A percentile compares a stretch with the other conserved stretches of the same genome.
phyloP scores from a whole-genome alignment of 2,888 invertebrate genomes.

The Dusona sp. region DNA sequence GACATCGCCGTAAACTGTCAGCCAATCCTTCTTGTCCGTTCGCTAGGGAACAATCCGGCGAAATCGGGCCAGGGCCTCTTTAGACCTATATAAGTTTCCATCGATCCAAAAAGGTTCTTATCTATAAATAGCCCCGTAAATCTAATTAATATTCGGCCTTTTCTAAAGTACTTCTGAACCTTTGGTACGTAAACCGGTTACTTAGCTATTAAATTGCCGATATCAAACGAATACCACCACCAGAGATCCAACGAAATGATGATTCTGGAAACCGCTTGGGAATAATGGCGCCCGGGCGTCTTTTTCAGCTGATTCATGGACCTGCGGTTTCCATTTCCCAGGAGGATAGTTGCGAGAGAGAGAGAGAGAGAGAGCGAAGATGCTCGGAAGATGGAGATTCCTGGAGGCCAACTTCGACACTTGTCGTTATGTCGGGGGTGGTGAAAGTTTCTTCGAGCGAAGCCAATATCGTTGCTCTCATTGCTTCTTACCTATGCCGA shows the following conservation, averaged over 20 bases:
- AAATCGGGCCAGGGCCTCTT: background rate
- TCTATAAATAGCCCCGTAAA: background rate
- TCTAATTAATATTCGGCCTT: background rate
- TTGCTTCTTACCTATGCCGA: slow-evolving; percentile 32
- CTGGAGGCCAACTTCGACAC: slow-evolving; percentile 67
- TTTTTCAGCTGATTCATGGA: slow-evolving; percentile 61
- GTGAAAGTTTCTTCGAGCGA: slow-evolving; percentile 73
- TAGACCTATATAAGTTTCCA: background rate
- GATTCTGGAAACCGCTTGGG: slow-evolving; percentile 34
- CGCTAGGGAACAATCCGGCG: background rate
- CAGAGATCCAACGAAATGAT: slow-evolving; percentile 1
- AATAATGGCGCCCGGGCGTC: slow-evolving; percentile 68
- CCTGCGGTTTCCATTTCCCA: slow-evolving; percentile 31
- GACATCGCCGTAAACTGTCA: slow-evolving; percentile 26
- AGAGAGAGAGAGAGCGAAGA: slow-evolving; percentile 37
- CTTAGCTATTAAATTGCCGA: background rate
- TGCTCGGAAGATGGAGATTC: slow-evolving; percentile 66
- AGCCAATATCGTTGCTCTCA: slow-evolving; percentile 71
- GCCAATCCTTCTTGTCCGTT: slow-evolving; percentile 14
- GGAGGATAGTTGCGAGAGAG: slow-evolving; percentile 30
- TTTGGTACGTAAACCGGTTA: background rate
- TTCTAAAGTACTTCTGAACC: background rate
- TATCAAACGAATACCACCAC: background rate
- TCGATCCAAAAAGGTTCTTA: background rate
- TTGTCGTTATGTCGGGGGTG: slow-evolving; percentile 71